These are phyloP conservation scores for Cryptocephalus moraei DNA, from an alignment of 2,888 invertebrate genomes.

Conservation along the genomic window DNA sequence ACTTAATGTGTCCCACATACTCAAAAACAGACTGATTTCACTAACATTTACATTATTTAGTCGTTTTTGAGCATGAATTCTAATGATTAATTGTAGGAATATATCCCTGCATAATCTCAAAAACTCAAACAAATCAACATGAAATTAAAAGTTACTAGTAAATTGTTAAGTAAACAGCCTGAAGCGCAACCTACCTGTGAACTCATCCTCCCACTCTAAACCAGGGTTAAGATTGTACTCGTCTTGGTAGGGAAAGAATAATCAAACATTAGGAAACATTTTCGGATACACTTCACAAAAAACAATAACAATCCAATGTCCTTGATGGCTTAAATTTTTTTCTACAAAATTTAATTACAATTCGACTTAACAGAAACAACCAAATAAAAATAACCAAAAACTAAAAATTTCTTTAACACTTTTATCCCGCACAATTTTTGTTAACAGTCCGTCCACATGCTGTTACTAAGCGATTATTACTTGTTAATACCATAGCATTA, in stretches of 20 bases:
- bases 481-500: not conserved
- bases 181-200: constrained; percentile 81
- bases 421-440: not conserved
- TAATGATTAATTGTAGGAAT: too few species aligned
- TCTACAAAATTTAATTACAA: not conserved
- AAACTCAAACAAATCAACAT: not conserved
- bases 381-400: not conserved
- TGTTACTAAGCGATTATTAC: constrained; percentile 4
- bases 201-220: constrained; percentile 99
- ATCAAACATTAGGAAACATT: constrained; percentile 25
- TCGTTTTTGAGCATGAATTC: too few species aligned
- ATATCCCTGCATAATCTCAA: too few species aligned
- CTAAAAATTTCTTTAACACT: not conserved
- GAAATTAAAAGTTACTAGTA: constrained; percentile 1
- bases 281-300: not conserved
- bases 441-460: not conserved
- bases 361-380: not conserved
- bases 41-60: too few species aligned
- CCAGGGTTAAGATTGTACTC: constrained; percentile 99
- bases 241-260: constrained; percentile 73
- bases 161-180: constrained; percentile 9
- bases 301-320: constrained; percentile 8
- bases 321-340: constrained; percentile 13
- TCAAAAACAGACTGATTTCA: too few species aligned
- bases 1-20: too few species aligned